Base-by-base conservation (phyloP, 2,888 invertebrate species). In the Phortica okadai region DNA sequence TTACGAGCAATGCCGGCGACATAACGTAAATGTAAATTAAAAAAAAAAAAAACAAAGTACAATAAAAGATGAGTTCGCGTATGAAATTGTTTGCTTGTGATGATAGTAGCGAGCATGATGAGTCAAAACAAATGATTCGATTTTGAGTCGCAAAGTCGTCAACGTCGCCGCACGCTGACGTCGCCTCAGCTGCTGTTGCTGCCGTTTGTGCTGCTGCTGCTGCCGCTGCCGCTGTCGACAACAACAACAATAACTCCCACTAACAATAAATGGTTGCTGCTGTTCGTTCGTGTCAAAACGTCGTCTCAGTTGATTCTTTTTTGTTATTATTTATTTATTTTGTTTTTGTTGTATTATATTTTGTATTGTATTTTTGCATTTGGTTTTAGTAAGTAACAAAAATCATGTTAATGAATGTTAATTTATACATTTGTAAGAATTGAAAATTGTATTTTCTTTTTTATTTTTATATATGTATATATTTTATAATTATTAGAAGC, bases 321-420 rank as follows among this genome's bases (percentile, higher is more conserved):
- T 8, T 50, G 8, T 50, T 50, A 11, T 14, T 50, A 11, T 50
- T 50, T 14, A 11, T 50, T 50, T 50, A 50, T 11, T 50, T 50
- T 50, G 10, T 11, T 50, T 50, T 50, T 14, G 50, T 11, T 14
- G 50, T 50, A 11, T 8, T 14, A 11, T 59, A 8, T 44, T 67
- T 67, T n/a, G 41, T 67, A 44, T 42, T 67, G 42, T 64, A 64
- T 42, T 67, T 14, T 42, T 66, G 66, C 42, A 8, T 14, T 11
- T 75, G 77, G 50, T 21, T 21, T 16, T 16, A n/a, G 74, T 86
- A 82, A 78, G 77, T 76, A 79, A 78, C 77, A 78, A 85, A 85
- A 81, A 82, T 82, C 81, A 85, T 83, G 88, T 88, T 88, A 85
- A 85, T 85, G 80, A 86, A 85, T 85, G 88, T 85, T 85, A 85